Evolutionary conservation across 2,888 invertebrate genomes (phyloP).

Genomic region (Tethea ocularis): DNA sequence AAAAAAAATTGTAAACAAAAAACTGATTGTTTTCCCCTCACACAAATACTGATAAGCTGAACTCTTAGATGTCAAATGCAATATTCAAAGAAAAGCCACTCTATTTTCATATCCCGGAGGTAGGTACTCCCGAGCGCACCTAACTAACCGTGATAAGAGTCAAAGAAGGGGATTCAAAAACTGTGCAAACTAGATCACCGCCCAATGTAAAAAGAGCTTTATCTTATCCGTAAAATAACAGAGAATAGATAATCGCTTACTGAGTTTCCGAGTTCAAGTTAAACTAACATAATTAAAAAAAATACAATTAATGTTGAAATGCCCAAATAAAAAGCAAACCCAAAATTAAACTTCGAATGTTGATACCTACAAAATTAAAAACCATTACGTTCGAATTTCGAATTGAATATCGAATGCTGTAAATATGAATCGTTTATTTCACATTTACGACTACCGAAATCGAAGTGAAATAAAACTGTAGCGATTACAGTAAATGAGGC

Average conservation of each 20-base stretch:
- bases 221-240: constrained; percentile 29
- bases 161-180: constrained; percentile 63
- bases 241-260: constrained; percentile 2
- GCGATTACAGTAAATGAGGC: constrained; percentile 72
- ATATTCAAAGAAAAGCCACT: constrained; percentile 68
- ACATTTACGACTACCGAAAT: constrained; percentile 46
- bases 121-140: constrained; percentile 57
- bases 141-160: constrained; percentile 77
- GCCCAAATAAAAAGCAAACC: neutral
- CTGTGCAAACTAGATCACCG: constrained; percentile 60
- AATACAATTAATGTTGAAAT: neutral
- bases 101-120: constrained; percentile 58
- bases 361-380: constrained; percentile 45
- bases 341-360: constrained; percentile 14
- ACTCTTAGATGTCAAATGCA: constrained; percentile 68
- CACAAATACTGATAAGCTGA: constrained; percentile 52
- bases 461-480: constrained; percentile 58
- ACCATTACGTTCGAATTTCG: constrained; percentile 42
- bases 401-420: constrained; percentile 49
- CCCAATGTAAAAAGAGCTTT: constrained; percentile 51
- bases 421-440: constrained; percentile 48
- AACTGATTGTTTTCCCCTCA: constrained; percentile 36
- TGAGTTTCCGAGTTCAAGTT: neutral
- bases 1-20: constrained; percentile 49
- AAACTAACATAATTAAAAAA: neutral